Base-by-base conservation (phyloP, 2,888 invertebrate species). In the Teleogryllus oceanicus region DNA sequence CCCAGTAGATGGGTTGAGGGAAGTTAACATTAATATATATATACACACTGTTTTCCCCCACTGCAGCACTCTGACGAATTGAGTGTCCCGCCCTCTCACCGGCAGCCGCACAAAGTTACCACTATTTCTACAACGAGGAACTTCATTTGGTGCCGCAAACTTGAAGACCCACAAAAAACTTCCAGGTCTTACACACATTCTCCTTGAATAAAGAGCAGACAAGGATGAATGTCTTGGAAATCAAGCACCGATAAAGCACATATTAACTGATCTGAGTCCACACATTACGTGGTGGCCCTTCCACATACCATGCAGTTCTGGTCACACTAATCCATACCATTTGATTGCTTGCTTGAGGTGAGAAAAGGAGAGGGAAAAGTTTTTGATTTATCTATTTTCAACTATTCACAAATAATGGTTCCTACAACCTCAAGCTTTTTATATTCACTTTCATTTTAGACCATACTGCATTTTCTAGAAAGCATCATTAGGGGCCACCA, bases 1-100 rank as follows among this genome's bases (percentile, higher is more conserved):
- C 62, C 62, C 62, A 62, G 62, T 62, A 62, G 62, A 16, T 62
- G 62, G 62, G 62, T 62, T 62, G 62, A 62, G 62, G 62, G 62
- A 62, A 62, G 62, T 62, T 62, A 62, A 62, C 62, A 62, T 62
- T 62, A 62, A 62, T 62, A 62, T 62, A 62, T 62, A 62, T 62
- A 18, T 62, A 62, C 62, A 62, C 62, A 62, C 62, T 62, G 62
- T 62, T 62, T 62, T 62, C 62, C 62, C 62, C 62, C 62, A 62
- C 62, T 62, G 13, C 62, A 62, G 13, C 62, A 62, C 62, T 62
- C 62, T 16, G 16, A 18, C 62, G 16, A 62, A 13, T 16, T 62
- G 62, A 62, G 62, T 62, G 62, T 62, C 62, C 62, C 62, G 13
- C 62, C 62, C 62, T 62, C 62, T 16, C 62, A 62, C 62, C 62